Evolutionary conservation across 2,797 vertebrate genomes (phyloP).

Genomic region (Pteronotus mesoamericanus): DNA sequence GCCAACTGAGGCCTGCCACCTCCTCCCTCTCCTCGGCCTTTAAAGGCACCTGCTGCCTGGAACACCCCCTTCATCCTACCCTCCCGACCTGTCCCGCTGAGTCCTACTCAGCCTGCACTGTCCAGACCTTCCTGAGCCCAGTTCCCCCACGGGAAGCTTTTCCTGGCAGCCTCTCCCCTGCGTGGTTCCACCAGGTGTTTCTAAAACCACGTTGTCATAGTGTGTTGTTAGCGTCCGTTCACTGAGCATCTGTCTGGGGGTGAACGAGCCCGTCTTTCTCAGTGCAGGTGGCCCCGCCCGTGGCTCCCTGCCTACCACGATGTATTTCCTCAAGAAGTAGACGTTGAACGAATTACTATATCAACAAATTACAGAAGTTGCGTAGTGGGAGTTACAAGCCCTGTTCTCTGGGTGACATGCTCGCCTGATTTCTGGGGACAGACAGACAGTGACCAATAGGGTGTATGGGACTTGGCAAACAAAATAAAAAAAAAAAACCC

Average conservation of each 20-base stretch:
- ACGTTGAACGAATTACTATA: background rate
- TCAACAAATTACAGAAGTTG: background rate
- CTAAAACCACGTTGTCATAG: background rate
- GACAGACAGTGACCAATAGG: background rate
- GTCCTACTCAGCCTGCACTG: background rate
- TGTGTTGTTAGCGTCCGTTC: background rate
- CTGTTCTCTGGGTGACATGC: background rate
- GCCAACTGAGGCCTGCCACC: background rate
- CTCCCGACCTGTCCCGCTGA: background rate
- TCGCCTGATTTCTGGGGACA: background rate
- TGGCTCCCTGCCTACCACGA: background rate
- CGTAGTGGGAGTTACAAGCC: background rate
- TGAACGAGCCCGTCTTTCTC: background rate
- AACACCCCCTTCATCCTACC: rapidly evolving
- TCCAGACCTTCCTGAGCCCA: background rate
- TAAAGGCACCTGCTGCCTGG: background rate
- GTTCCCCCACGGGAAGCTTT: background rate
- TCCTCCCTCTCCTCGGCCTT: background rate
- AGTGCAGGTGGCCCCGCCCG: background rate
- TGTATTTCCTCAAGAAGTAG: background rate
- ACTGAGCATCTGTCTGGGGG: background rate
- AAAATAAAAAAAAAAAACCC: too few species aligned
- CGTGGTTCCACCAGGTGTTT: background rate
- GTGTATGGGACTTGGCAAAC: too few species aligned
- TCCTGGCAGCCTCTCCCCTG: background rate